phyloP scores from a whole-genome alignment of 2,113 vertebrate species.

The Dipodomys merriami region DNA sequence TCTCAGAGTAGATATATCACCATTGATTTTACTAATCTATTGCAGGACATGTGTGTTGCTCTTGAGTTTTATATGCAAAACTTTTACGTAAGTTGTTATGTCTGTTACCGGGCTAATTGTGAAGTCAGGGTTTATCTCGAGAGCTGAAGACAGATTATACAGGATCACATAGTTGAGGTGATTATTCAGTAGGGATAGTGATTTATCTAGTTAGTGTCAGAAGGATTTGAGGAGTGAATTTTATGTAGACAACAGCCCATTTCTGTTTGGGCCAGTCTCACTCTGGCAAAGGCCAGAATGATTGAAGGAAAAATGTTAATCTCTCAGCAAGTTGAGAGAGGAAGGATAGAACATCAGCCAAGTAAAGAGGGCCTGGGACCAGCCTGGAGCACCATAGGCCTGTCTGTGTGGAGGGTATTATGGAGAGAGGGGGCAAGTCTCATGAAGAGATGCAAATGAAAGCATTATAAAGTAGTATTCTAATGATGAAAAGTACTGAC shows the following conservation, averaged over 20 bases:
- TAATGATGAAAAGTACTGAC: background rate
- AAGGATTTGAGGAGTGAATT: background rate
- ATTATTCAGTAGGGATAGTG: background rate
- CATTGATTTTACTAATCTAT: background rate
- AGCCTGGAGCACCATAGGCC: background rate
- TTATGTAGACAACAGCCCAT: background rate
- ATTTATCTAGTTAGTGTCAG: background rate
- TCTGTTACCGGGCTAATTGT: background rate
- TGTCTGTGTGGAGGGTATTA: accelerated
- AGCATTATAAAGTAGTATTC: background rate
- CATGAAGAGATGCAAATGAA: background rate
- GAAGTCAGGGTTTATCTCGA: background rate
- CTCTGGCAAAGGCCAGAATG: background rate
- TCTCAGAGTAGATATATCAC: background rate
- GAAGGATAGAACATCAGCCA: background rate
- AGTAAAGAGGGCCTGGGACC: background rate
- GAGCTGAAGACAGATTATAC: background rate
- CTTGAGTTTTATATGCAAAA: constrained; percentile 27
- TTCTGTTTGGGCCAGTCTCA: background rate
- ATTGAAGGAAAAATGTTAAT: background rate
- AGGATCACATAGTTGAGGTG: background rate
- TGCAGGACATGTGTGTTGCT: background rate
- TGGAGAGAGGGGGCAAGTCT: background rate
- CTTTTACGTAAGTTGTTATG: background rate
- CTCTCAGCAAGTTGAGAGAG: background rate